phyloP scores from a whole-genome alignment of 2,113 vertebrate species.

The Tauraco erythrolophus region DNA sequence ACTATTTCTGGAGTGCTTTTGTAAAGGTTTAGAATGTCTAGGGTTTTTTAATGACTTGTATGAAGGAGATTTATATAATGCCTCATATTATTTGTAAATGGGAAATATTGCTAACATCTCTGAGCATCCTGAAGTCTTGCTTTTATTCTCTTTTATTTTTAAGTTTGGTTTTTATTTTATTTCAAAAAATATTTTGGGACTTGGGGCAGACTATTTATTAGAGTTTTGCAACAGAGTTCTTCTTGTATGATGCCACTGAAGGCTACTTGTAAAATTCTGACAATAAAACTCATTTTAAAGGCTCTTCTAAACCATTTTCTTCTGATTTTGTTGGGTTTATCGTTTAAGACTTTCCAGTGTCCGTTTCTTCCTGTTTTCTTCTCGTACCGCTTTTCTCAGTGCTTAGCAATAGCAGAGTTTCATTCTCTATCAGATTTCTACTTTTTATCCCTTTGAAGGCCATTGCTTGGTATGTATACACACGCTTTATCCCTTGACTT shows the following conservation, averaged over 20 bases:
- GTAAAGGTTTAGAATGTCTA: slow-evolving; percentile 76
- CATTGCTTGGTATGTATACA: not conserved
- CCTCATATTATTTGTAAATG: slow-evolving; percentile 83
- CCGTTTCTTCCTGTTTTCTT: not conserved
- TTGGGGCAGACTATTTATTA: slow-evolving; percentile 88
- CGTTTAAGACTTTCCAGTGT: slow-evolving; percentile 1
- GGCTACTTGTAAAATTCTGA: slow-evolving; percentile 86
- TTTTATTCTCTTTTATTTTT: slow-evolving; percentile 73
- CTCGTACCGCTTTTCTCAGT: not conserved
- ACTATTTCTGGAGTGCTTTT: slow-evolving; percentile 76
- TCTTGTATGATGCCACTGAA: slow-evolving; percentile 85
- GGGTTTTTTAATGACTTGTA: slow-evolving; percentile 77
- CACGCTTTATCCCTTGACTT: not conserved
- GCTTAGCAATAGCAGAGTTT: not conserved
- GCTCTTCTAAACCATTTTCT: slow-evolving; percentile 78
- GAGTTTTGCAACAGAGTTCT: slow-evolving; percentile 88
- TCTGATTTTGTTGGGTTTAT: slow-evolving; percentile 58
- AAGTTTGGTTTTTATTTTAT: slow-evolving; percentile 75
- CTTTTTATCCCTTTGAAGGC: not conserved
- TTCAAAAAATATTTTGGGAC: slow-evolving; percentile 79
- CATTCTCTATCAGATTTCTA: not conserved
- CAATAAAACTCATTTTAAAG: slow-evolving; percentile 88
- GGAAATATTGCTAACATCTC: slow-evolving; percentile 78
- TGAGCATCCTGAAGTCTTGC: slow-evolving; percentile 79
- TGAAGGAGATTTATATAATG: slow-evolving; percentile 84